Conservation (phyloP, 2,888 invertebrate genomes). For the Monochamus alternatus region DNA sequence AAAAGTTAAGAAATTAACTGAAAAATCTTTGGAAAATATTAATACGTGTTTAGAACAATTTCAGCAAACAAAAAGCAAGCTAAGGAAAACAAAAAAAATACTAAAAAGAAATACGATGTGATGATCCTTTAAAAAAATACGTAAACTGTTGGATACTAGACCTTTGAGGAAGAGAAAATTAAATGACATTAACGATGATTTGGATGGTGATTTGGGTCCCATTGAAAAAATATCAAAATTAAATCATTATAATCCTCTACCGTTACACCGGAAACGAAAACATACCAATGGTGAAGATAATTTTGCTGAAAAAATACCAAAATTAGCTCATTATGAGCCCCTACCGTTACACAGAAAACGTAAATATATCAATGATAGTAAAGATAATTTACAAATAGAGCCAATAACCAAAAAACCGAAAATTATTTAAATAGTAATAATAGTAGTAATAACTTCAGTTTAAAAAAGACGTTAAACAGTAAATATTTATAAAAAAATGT, state of each 20-base stretch:
- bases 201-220: not conserved
- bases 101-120: not conserved
- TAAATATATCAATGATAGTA: not conserved
- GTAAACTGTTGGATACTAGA: not conserved
- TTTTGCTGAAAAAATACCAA: not conserved
- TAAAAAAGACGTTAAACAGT: not conserved
- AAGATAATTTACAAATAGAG: slow-evolving; percentile 21
- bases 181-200: not conserved
- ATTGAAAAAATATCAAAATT: not conserved
- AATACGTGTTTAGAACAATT: not conserved
- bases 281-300: too few relatives aligned
- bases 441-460: too few relatives aligned
- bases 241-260: not conserved
- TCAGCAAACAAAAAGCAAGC: not conserved
- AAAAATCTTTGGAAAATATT: not conserved
- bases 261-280: too few relatives aligned
- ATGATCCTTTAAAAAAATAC: not conserved
- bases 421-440: too few relatives aligned
- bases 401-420: too few relatives aligned
- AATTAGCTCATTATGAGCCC: not conserved
- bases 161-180: not conserved
- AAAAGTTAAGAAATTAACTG: not conserved
- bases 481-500: slow-evolving; percentile 5
- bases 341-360: not conserved
- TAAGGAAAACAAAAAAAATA: not conserved